Conservation (phyloP, 1,140 invertebrate genomes). For the Ooceraea biroi region DNA sequence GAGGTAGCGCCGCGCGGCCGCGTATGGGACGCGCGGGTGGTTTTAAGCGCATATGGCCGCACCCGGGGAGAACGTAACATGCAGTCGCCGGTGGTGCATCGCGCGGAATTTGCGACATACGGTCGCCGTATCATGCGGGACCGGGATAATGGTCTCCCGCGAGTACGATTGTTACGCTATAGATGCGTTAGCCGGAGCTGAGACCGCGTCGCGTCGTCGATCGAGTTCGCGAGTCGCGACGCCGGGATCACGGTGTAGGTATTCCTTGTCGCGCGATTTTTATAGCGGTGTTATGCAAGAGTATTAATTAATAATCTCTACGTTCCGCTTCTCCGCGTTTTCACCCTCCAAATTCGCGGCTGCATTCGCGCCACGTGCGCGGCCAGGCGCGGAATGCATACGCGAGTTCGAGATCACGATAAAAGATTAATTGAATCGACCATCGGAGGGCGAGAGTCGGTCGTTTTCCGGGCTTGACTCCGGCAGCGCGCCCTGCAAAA, state of each 20-base stretch:
- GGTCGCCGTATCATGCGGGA: conserved; percentile 9
- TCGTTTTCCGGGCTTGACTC: not conserved
- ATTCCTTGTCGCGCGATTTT: conserved; percentile 1
- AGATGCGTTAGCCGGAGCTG: conserved; percentile 27
- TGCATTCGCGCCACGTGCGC: conserved; percentile 49
- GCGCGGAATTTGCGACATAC: conserved; percentile 58
- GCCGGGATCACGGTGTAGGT: not conserved
- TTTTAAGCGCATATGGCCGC: conserved; percentile 54
- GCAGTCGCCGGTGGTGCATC: conserved; percentile 38
- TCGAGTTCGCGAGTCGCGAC: no score
- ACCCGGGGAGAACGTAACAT: conserved; percentile 45
- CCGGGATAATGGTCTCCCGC: conserved; percentile 35
- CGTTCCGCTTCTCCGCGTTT: not conserved
- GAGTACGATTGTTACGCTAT: conserved; percentile 54
- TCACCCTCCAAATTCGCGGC: not conserved
- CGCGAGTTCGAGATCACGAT: conserved; percentile 13
- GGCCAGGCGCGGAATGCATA: conserved; percentile 21
- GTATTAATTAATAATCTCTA: conserved; percentile 54
- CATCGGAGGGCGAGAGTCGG: not conserved
- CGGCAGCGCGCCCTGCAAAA: conserved; percentile 6
- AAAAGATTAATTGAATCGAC: conserved; percentile 45
- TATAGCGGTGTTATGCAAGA: no score
- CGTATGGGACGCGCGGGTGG: not conserved
- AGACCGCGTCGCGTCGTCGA: conserved; percentile 20
- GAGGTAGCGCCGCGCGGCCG: not conserved